Conservation (phyloP, 2,797 vertebrate genomes). For the Hapalemur alaotrensis region DNA sequence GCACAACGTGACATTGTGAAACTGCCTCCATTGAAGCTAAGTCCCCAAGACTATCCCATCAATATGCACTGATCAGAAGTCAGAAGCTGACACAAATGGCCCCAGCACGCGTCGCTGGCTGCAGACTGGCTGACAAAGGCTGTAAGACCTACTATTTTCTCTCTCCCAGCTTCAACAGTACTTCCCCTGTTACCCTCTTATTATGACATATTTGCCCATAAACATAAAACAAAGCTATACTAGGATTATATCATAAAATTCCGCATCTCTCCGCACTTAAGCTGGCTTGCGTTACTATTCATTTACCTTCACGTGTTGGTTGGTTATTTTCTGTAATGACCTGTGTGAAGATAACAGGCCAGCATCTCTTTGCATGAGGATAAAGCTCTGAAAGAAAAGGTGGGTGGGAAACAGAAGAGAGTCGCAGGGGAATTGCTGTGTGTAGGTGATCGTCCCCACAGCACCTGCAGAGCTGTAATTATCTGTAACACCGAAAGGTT, state of each 20-base stretch:
- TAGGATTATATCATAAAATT: neutral
- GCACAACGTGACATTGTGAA: neutral
- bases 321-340: neutral
- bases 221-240: neutral
- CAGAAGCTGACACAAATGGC: no score
- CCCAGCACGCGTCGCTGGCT: no score
- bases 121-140: no score
- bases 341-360: neutral
- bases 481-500: neutral
- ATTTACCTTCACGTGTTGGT: neutral
- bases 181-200: no score
- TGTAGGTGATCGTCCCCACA: no score
- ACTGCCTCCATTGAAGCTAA: neutral
- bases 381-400: neutral
- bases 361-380: neutral
- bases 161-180: no score
- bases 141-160: neutral
- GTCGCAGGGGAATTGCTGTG: neutral
- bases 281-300: neutral
- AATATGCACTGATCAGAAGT: neutral
- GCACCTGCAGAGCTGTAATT: neutral
- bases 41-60: no score
- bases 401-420: neutral
- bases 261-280: neutral
- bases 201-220: no score